Evolutionary conservation across 2,888 invertebrate genomes (phyloP).

Genomic region (Azorinus chamasolen): DNA sequence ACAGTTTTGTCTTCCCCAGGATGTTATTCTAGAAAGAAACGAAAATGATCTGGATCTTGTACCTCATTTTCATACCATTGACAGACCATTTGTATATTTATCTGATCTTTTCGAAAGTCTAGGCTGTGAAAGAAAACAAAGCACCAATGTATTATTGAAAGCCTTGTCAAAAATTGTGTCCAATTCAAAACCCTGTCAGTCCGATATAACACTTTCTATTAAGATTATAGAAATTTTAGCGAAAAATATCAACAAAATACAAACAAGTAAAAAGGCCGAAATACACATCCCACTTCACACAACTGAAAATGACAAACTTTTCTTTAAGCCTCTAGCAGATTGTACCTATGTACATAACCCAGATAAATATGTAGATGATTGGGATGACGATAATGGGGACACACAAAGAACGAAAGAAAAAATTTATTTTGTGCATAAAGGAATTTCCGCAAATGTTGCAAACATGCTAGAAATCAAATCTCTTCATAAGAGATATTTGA

Average conservation of each 20-base stretch:
- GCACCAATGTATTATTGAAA: slow-evolving; percentile 20
- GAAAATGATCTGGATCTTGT: slow-evolving; percentile 36
- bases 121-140: slow-evolving; percentile 46
- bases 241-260: slow-evolving; percentile 6
- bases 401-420: too few species aligned
- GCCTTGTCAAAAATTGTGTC: slow-evolving; percentile 32
- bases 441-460: slow-evolving; percentile 70
- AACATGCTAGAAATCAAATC: slow-evolving; percentile 75
- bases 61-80: slow-evolving; percentile 57
- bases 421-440: slow-evolving; percentile 68
- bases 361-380: slow-evolving; percentile 39
- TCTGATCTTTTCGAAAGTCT: slow-evolving; percentile 28
- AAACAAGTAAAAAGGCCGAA: background rate
- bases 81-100: slow-evolving; percentile 40
- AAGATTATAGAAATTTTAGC: slow-evolving; percentile 50
- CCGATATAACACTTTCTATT: slow-evolving; percentile 47
- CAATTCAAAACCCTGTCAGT: background rate
- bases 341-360: slow-evolving; percentile 55
- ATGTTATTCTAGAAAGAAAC: slow-evolving; percentile 24
- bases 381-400: slow-evolving; percentile 15
- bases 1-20: slow-evolving; percentile 40
- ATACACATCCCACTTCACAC: slow-evolving; percentile 47
- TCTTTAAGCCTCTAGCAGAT: slow-evolving; percentile 27
- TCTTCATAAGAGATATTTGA: slow-evolving; percentile 67
- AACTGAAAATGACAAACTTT: background rate